These are phyloP conservation scores for Mycteria americana DNA, from an alignment of 2,797 vertebrate species.

Conservation along the genomic window DNA sequence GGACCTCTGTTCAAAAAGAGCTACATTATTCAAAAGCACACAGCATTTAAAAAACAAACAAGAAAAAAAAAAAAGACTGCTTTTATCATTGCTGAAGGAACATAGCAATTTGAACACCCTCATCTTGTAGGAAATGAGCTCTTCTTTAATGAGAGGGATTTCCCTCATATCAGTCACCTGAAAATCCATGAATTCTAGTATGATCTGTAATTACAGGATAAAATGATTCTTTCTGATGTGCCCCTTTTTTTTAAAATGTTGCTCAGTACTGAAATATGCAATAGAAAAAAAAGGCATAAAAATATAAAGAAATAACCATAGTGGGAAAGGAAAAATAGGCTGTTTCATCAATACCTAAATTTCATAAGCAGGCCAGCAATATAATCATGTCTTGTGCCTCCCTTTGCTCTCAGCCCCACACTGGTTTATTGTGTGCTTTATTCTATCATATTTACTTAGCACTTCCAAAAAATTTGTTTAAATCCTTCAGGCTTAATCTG, in stretches of 20 bases:
- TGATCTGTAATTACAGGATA: not conserved
- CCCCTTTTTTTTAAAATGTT: rapidly evolving
- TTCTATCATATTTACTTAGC: not conserved
- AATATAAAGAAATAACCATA: not conserved
- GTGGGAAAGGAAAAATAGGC: not conserved
- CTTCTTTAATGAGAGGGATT: not conserved
- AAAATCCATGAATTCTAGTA: not conserved
- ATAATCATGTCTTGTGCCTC: not conserved
- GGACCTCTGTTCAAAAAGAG: not conserved
- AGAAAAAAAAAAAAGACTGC: no score
- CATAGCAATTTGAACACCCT: not conserved
- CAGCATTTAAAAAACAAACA: not conserved
- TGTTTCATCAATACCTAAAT: not conserved
- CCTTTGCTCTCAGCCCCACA: not conserved
- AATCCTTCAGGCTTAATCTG: not conserved
- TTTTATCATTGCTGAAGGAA: not conserved
- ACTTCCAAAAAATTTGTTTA: not conserved
- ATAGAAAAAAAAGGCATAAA: not conserved
- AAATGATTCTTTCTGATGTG: not conserved
- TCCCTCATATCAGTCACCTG: not conserved
- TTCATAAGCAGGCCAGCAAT: not conserved
- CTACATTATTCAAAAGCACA: not conserved
- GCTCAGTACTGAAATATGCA: not conserved
- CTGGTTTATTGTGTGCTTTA: not conserved
- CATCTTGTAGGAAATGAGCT: not conserved